These are phyloP conservation scores for Gymnocephalus cernua DNA, from an alignment of 2,113 vertebrate genomes.

Conservation along the genomic window DNA sequence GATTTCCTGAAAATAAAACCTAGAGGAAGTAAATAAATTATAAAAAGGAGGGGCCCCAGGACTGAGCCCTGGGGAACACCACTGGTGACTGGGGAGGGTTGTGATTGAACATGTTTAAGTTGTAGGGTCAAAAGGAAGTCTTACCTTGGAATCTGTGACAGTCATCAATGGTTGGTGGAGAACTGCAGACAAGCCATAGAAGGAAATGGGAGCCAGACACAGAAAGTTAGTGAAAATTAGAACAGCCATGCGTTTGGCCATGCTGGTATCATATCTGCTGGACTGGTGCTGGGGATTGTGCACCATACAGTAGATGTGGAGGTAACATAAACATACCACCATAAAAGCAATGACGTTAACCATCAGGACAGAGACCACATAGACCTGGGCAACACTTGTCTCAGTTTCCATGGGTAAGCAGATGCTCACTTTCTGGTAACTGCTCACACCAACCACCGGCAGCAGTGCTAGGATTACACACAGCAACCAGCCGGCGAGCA, in stretches of 20 bases:
- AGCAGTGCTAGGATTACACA: conserved; percentile 87
- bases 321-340: conserved; percentile 89
- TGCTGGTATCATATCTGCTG: conserved; percentile 88
- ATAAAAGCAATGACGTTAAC: conserved; percentile 89
- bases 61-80: too few relatives aligned
- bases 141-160: conserved; percentile 91
- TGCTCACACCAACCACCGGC: conserved; percentile 90
- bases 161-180: conserved; percentile 92
- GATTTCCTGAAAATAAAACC: too few relatives aligned
- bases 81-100: too few relatives aligned
- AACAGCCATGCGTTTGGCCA: conserved; percentile 92
- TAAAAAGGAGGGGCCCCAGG: too few relatives aligned
- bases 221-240: conserved; percentile 92
- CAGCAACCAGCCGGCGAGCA: conserved; percentile 88
- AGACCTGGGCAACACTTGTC: conserved; percentile 82
- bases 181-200: conserved; percentile 91
- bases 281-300: conserved; percentile 89
- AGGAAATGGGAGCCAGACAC: conserved; percentile 92
- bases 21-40: too few relatives aligned
- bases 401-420: conserved; percentile 93
- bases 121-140: background rate
- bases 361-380: conserved; percentile 85
- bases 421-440: conserved; percentile 93
- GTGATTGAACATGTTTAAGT: too few relatives aligned
- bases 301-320: conserved; percentile 91